phyloP scores from a whole-genome alignment of 2,797 vertebrate species.

The Urocyon cinereoargenteus region DNA sequence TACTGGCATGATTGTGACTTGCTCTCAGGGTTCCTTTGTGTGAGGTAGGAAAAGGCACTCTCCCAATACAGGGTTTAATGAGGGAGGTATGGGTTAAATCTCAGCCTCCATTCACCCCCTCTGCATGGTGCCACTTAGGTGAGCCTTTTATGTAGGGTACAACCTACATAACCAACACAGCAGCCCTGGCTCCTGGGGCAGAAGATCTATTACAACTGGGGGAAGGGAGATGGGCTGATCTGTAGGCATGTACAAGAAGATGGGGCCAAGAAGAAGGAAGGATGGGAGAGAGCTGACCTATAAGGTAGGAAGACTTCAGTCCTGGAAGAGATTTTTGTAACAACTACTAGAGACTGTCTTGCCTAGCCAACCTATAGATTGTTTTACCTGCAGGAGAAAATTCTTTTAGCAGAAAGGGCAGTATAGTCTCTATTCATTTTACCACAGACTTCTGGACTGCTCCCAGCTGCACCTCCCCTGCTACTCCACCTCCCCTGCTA shows the following conservation, averaged over 20 bases:
- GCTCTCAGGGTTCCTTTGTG: neutral
- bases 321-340: neutral
- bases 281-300: neutral
- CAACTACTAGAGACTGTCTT: neutral
- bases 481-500: neutral
- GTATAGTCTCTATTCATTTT: neutral
- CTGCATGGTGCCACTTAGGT: neutral
- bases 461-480: fast-evolving
- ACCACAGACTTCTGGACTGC: neutral
- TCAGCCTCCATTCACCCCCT: neutral
- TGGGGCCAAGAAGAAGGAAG: neutral
- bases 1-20: neutral
- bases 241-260: neutral
- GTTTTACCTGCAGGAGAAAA: neutral
- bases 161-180: neutral
- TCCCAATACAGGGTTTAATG: neutral
- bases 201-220: neutral
- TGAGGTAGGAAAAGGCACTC: neutral
- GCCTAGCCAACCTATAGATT: neutral
- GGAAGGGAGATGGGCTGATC: neutral
- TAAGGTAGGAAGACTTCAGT: neutral
- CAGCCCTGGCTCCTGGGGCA: neutral
- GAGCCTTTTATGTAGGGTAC: neutral
- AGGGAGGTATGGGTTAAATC: neutral
- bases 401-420: neutral